Evolutionary conservation across 2,113 vertebrate species (phyloP).

Genomic region (Pycnonotus jocosus): DNA sequence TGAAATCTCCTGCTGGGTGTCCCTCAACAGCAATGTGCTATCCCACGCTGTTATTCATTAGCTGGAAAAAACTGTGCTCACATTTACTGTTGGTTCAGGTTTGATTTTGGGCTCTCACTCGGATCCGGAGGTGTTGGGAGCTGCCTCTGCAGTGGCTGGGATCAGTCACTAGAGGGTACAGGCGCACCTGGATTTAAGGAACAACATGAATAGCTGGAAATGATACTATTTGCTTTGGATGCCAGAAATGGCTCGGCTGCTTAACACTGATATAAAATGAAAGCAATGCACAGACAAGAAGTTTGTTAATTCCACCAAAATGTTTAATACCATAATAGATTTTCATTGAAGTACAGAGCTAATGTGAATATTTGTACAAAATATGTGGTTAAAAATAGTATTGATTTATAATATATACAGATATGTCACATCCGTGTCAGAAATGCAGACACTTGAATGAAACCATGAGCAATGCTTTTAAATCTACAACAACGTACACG

Average conservation of each 20-base stretch:
- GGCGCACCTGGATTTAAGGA: not conserved
- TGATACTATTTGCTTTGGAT: not conserved
- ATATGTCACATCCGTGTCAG: constrained; percentile 72
- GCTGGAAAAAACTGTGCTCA: not conserved
- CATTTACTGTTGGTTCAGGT: not conserved
- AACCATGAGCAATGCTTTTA: constrained; percentile 47
- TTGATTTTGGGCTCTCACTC: not conserved
- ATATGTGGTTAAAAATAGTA: constrained; percentile 77
- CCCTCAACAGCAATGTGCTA: not conserved
- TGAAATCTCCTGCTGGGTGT: not conserved
- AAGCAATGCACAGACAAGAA: not conserved
- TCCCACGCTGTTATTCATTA: not conserved
- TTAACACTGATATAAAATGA: not conserved
- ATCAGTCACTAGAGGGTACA: constrained; percentile 37
- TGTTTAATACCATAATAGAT: constrained; percentile 72
- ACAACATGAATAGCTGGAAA: not conserved
- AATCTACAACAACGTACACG: constrained; percentile 59
- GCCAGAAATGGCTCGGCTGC: not conserved
- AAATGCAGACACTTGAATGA: constrained; percentile 62
- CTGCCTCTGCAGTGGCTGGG: not conserved
- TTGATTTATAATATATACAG: constrained; percentile 77
- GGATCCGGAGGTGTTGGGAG: not conserved
- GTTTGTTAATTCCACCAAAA: constrained; percentile 64
- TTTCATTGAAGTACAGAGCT: constrained; percentile 73
- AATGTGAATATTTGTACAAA: constrained; percentile 79